Conservation (phyloP, 2,797 vertebrate genomes). For the Oophaga sylvatica region DNA sequence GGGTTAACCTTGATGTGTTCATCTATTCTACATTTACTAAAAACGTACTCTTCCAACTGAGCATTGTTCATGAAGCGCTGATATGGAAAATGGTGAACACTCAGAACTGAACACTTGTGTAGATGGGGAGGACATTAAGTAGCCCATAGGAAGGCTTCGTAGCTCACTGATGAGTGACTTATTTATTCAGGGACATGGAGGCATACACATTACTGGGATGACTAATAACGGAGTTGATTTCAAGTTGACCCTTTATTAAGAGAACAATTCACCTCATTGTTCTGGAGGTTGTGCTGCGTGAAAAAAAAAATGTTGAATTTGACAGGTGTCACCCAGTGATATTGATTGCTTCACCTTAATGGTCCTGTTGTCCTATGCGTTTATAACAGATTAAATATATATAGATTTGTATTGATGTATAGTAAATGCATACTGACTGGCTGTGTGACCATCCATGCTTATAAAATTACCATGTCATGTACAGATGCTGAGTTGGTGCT, state of each 20-base stretch:
- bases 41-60: slow-evolving; percentile 20
- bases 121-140: neutral
- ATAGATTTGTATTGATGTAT: too few relatives aligned
- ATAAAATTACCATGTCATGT: too few relatives aligned
- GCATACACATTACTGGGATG: neutral
- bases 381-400: neutral
- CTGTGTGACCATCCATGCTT: too few relatives aligned
- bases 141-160: neutral
- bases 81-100: slow-evolving; percentile 27
- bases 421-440: too few relatives aligned
- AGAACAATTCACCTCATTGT: neutral
- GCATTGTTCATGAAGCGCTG: slow-evolving; percentile 18
- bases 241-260: neutral
- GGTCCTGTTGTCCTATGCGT: neutral
- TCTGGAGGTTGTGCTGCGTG: too few relatives aligned
- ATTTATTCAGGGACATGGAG: neutral
- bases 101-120: slow-evolving; percentile 12
- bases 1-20: neutral
- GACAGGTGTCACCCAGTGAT: neutral
- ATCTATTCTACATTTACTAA: neutral
- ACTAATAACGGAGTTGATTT: neutral
- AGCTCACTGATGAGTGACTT: neutral
- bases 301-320: too few relatives aligned
- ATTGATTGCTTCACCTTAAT: neutral
- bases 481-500: too few relatives aligned